Evolutionary conservation across 2,888 invertebrate species (phyloP).

Genomic region (Drosophila atroscutellata): DNA sequence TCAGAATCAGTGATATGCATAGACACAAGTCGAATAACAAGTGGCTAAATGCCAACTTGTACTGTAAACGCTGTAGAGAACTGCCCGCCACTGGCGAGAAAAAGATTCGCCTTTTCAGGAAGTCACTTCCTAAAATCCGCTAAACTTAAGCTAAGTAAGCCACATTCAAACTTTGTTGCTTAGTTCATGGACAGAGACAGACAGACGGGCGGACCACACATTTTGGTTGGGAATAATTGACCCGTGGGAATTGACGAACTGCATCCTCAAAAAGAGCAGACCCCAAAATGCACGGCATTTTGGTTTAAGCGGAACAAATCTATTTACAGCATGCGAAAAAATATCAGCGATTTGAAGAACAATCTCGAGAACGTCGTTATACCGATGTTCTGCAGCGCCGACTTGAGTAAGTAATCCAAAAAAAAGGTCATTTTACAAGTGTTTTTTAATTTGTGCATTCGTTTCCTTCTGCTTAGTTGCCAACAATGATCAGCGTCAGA

Average conservation of each 20-base stretch:
- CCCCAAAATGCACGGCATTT: constrained; percentile 18
- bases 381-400: constrained; percentile 98
- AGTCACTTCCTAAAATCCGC: too few relatives aligned
- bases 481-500: constrained; percentile 94
- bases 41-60: too few relatives aligned
- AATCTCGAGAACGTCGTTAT: constrained; percentile 97
- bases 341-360: constrained; percentile 96
- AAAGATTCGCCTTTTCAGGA: too few relatives aligned
- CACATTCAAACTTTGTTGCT: constrained; percentile 31
- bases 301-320: constrained; percentile 56
- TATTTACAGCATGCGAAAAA: constrained; percentile 95
- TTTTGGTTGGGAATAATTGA: background rate
- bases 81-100: too few relatives aligned
- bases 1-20: too few relatives aligned
- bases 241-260: constrained; percentile 18
- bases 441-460: background rate
- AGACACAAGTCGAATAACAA: too few relatives aligned
- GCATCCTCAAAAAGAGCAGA: background rate
- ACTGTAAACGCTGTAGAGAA: too few relatives aligned
- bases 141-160: too few relatives aligned
- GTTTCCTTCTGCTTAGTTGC: constrained; percentile 87
- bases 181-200: constrained; percentile 23
- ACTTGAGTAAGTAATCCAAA: constrained; percentile 87
- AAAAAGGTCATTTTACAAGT: background rate
- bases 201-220: background rate